phyloP scores from a whole-genome alignment of 2,888 invertebrate genomes.

The Sesamia inferens region DNA sequence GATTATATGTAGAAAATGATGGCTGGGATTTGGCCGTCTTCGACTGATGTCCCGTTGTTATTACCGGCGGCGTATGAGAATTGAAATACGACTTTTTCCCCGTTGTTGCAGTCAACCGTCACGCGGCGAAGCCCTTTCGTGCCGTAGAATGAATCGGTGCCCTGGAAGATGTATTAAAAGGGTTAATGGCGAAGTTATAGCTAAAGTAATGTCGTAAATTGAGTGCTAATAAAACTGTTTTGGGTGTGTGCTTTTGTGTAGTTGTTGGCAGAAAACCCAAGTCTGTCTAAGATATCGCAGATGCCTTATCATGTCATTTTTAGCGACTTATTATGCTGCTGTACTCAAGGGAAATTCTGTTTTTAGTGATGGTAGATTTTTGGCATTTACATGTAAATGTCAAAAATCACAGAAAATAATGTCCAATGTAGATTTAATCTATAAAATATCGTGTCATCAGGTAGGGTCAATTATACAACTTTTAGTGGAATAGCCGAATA shows the following conservation, averaged over 20 bases:
- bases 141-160: slow-evolving; percentile 96
- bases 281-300: not conserved
- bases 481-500: not conserved
- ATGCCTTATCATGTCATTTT: not conserved
- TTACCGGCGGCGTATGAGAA: slow-evolving; percentile 96
- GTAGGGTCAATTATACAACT: not conserved
- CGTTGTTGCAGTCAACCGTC: slow-evolving; percentile 93
- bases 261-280: not conserved
- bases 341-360: not conserved
- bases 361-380: not conserved
- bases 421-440: not conserved
- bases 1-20: slow-evolving; percentile 93
- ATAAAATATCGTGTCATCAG: not conserved
- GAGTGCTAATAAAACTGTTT: not conserved
- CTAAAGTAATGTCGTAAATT: not conserved
- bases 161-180: slow-evolving; percentile 85
- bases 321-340: not conserved
- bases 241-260: not conserved
- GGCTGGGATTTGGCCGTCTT: slow-evolving; percentile 96
- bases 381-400: not conserved
- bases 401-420: not conserved
- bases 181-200: not conserved
- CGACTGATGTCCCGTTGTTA: slow-evolving; percentile 96
- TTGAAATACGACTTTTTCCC: slow-evolving; percentile 94
- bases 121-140: slow-evolving; percentile 94